Conservation (phyloP, 1,140 invertebrate species). For the Battus philenor region DNA sequence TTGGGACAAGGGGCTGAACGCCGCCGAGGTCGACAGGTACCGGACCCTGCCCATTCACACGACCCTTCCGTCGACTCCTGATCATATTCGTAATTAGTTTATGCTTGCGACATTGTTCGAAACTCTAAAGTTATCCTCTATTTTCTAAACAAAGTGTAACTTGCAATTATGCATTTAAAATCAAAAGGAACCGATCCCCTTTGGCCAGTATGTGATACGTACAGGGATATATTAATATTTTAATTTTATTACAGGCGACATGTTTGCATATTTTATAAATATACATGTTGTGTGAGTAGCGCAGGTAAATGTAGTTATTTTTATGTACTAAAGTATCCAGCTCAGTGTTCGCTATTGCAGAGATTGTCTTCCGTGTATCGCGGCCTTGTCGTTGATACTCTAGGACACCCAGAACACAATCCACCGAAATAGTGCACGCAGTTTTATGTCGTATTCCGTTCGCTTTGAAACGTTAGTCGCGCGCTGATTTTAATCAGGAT, state of each 20-base stretch:
- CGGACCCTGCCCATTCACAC: constrained; percentile 18
- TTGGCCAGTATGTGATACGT: too few relatives aligned
- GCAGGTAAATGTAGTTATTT: constrained; percentile 6
- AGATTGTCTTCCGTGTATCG: constrained; percentile 69
- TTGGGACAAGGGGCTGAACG: constrained; percentile 47
- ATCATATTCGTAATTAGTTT: too few relatives aligned
- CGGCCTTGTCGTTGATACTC: constrained; percentile 46
- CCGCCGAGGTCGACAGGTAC: constrained; percentile 50
- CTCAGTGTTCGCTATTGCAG: constrained; percentile 29
- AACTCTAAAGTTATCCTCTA: too few relatives aligned
- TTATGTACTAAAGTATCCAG: constrained; percentile 10
- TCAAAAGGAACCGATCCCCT: not conserved
- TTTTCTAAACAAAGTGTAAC: too few relatives aligned
- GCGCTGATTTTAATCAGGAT: constrained; percentile 1
- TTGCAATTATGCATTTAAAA: too few relatives aligned
- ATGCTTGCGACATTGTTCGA: too few relatives aligned
- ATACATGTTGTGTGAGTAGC: too few relatives aligned
- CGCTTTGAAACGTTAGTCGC: not conserved
- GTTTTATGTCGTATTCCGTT: constrained; percentile 4
- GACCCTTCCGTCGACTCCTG: not conserved
- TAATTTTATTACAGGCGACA: too few relatives aligned
- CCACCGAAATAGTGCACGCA: constrained; percentile 3
- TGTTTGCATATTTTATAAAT: too few relatives aligned
- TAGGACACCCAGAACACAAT: constrained; percentile 39
- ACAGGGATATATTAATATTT: too few relatives aligned